A percentile compares a stretch with the other conserved stretches of the same genome.
Conservation (phyloP, 2,797 vertebrate genomes). For the Enteromius unitaeniatus region DNA sequence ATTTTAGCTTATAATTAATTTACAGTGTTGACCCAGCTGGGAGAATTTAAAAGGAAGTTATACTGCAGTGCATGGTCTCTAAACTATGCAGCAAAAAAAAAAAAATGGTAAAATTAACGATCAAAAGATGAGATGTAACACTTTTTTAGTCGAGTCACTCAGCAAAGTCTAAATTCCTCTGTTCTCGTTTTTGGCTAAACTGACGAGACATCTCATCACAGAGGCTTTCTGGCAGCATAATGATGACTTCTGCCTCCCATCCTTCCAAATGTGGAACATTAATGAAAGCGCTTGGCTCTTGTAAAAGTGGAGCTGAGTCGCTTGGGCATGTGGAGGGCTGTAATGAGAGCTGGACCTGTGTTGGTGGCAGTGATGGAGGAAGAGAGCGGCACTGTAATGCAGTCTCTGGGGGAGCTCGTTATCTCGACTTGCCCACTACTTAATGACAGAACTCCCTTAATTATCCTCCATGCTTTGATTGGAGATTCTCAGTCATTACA, state of each 20-base stretch:
- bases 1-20: conserved; percentile 21
- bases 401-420: conserved; percentile 69
- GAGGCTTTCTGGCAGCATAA: conserved; percentile 44
- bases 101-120: not conserved
- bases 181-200: conserved; percentile 17
- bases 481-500: conserved; percentile 69
- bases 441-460: conserved; percentile 74
- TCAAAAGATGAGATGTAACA: conserved; percentile 7
- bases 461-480: conserved; percentile 70
- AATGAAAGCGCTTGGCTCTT: conserved; percentile 47
- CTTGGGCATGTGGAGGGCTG: conserved; percentile 19
- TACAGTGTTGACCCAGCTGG: conserved; percentile 9
- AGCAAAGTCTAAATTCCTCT: not conserved
- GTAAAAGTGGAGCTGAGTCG: conserved; percentile 31
- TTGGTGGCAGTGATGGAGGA: conserved; percentile 44
- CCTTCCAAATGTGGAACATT: conserved; percentile 39
- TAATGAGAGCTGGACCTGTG: conserved; percentile 58
- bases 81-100: not conserved
- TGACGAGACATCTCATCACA: conserved; percentile 23
- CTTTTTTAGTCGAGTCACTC: conserved; percentile 18
- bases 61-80: not conserved
- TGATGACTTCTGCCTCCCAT: conserved; percentile 45
- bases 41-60: conserved; percentile 19
- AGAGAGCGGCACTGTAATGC: conserved; percentile 55
- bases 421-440: conserved; percentile 68